Base-by-base conservation (phyloP, 1,140 invertebrate species). In the Agrypnia vestita region DNA sequence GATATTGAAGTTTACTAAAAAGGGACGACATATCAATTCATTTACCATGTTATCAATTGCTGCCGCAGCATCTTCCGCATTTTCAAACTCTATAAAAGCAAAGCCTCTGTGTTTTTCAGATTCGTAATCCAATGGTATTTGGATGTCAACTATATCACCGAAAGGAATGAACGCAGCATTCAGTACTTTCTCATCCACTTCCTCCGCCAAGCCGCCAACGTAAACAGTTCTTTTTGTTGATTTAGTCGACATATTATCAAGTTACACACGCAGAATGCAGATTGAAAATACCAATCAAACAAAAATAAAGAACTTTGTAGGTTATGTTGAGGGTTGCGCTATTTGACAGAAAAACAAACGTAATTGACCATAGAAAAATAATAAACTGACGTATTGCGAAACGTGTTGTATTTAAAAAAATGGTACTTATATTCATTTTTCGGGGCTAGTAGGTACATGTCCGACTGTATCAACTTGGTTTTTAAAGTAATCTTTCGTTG, bases 41-140 rank as follows among this genome's bases (percentile, higher is more conserved):
- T 77, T 85, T 91, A 97, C 96, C 98, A 99, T 99, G 86, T 99
- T 99, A 90, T 99, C 98, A 86, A 99, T 99, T 46, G 99, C 98
- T 69, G 97, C 96, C 17, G 96, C 94, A 64, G 98, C 98, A 94
- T 99, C 98, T 91, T 97, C 95, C 9, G 93, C 92, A 80, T 92
- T 92, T 91, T 99, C 98, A 91, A 98, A 99, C 90, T 99, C 98
- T 83, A 99, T 95, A 88, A 99, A 99, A 1, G 97, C 97, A 91
- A 99, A 99, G 55, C 98, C 98, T 87, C 97, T 91, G 86, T 99
- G 97, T 85, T 98, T 98, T 87, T 99, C 97, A 77, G 95, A 97
- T 89, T 99, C 97, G 92, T 99, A 99, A 91, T 99, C 98, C 21
- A 99, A 89, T 44, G 98, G 98, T 86, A 99, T 98, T 89, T 99